These are phyloP conservation scores for Xylota sylvarum DNA, from an alignment of 2,888 invertebrate species.

Conservation along the genomic window DNA sequence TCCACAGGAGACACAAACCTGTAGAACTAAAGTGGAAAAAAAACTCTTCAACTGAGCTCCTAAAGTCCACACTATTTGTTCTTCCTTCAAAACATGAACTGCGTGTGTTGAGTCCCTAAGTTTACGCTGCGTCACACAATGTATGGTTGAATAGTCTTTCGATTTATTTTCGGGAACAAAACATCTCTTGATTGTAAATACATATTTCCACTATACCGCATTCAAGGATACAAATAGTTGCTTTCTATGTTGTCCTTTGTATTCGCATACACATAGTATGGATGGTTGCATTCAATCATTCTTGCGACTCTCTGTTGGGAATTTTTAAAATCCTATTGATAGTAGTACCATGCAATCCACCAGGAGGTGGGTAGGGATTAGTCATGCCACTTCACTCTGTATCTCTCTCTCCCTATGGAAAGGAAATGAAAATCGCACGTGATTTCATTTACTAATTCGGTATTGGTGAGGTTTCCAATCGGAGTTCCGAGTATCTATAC, in stretches of 20 bases:
- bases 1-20: too few relatives aligned
- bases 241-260: neutral
- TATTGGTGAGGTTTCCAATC: slow-evolving; percentile 2
- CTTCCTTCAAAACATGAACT: neutral
- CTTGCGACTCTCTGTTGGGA: slow-evolving; percentile 16
- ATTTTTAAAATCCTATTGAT: slow-evolving; percentile 25
- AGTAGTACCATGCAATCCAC: neutral
- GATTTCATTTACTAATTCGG: slow-evolving; percentile 24
- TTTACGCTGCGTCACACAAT: neutral
- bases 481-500: slow-evolving; percentile 6
- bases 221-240: neutral
- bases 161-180: neutral
- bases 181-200: slow-evolving; percentile 16
- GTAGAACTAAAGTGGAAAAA: too few relatives aligned
- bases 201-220: neutral
- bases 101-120: neutral
- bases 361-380: neutral
- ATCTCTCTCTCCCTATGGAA: neutral
- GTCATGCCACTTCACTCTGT: neutral
- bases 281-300: slow-evolving; percentile 25
- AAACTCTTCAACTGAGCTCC: neutral
- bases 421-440: slow-evolving; percentile 34
- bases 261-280: neutral
- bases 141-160: neutral
- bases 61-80: neutral